Evolutionary conservation across 2,797 vertebrate species (phyloP).

Genomic region (Alectoris magna): DNA sequence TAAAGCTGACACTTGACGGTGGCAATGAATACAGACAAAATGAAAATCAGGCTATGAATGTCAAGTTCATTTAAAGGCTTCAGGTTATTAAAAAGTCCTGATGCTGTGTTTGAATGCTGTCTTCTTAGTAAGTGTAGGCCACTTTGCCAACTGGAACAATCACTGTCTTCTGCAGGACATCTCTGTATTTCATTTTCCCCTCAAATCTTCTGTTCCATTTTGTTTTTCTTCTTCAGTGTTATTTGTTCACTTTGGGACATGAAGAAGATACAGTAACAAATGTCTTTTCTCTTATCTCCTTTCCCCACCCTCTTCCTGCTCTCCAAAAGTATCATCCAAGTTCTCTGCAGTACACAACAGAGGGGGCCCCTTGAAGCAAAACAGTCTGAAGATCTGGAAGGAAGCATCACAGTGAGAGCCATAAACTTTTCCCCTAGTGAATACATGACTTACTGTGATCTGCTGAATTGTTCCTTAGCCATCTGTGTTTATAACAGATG

Average conservation of each 20-base stretch:
- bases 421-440: conserved; percentile 29
- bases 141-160: background rate
- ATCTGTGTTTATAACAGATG: conserved; percentile 31
- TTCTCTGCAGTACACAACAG: background rate
- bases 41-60: background rate
- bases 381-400: conserved; percentile 26
- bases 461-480: conserved; percentile 32
- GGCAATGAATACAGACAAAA: background rate
- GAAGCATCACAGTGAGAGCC: conserved; percentile 6
- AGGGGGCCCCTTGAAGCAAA: conserved; percentile 25
- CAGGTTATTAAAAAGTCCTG: background rate
- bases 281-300: conserved; percentile 6
- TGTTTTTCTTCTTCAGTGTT: background rate
- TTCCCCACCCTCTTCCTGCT: conserved; percentile 7
- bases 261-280: background rate
- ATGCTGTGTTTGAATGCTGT: background rate
- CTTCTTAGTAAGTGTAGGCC: background rate
- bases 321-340: conserved; percentile 2
- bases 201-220: background rate
- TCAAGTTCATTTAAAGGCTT: background rate
- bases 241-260: background rate
- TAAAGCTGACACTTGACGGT: background rate
- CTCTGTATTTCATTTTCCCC: background rate
- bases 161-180: background rate
- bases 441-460: conserved; percentile 3